Conservation (phyloP, 2,888 invertebrate species). For the Dugesia japonica region DNA sequence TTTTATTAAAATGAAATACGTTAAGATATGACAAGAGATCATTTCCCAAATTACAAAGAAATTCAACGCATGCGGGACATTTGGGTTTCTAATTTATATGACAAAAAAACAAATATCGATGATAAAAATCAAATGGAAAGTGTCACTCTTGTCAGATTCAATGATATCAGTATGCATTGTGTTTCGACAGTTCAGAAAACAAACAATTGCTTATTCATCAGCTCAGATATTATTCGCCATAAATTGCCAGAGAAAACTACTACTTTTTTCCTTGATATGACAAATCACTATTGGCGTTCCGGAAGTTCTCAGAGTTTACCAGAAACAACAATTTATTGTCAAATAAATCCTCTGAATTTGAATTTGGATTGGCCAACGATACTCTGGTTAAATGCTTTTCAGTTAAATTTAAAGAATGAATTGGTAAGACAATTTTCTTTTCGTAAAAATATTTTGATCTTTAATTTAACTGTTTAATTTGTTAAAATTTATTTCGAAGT, state of each 20-base stretch:
- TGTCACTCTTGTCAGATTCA: slow-evolving; percentile 70
- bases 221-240: slow-evolving; percentile 56
- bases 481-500: no score
- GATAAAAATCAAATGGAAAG: slow-evolving; percentile 61
- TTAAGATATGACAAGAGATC: neutral
- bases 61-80: neutral
- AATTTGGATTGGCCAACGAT: slow-evolving; percentile 71
- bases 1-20: no score
- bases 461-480: no score
- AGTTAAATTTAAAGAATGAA: slow-evolving; percentile 67
- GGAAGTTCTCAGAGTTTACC: slow-evolving; percentile 52
- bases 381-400: slow-evolving; percentile 82
- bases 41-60: neutral
- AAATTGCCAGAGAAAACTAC: slow-evolving; percentile 74
- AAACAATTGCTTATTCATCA: slow-evolving; percentile 52
- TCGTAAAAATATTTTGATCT: no score
- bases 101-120: neutral
- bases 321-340: slow-evolving; percentile 73
- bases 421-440: no score
- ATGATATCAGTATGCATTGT: slow-evolving; percentile 73
- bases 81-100: neutral
- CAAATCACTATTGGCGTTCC: slow-evolving; percentile 60
- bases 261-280: slow-evolving; percentile 81
- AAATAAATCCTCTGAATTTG: slow-evolving; percentile 73
- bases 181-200: slow-evolving; percentile 59